Percentiles rank a stretch among this genome's conserved stretches.
Conservation (phyloP, 2,888 invertebrate species). For the Esperia sulphurella region DNA sequence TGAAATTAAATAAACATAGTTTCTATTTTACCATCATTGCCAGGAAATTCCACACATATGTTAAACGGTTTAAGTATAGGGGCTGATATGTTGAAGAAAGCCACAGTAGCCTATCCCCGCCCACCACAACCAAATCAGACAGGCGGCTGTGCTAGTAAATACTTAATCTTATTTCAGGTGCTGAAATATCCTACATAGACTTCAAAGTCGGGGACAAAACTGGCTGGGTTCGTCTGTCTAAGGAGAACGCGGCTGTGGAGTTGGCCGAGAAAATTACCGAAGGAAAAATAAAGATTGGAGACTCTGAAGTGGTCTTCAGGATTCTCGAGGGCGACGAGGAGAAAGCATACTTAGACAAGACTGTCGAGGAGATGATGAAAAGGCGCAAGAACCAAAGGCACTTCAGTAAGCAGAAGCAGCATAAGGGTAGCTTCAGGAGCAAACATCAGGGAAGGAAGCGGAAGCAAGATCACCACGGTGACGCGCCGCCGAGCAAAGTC, state of each 20-base stretch:
- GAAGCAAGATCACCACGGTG: slow-evolving; percentile 42
- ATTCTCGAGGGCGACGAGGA: slow-evolving; percentile 87
- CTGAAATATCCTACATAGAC: slow-evolving; percentile 86
- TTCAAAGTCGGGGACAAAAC: slow-evolving; percentile 85
- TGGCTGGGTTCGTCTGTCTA: slow-evolving; percentile 85
- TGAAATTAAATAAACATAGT: no score
- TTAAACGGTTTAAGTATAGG: no score
- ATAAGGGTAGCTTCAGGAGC: slow-evolving; percentile 32
- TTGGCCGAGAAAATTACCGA: slow-evolving; percentile 82
- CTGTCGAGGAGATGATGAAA: slow-evolving; percentile 80
- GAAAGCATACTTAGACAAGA: slow-evolving; percentile 81
- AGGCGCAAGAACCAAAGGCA: slow-evolving; percentile 71
- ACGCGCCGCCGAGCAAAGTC: slow-evolving; percentile 46
- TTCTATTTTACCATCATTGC: no score
- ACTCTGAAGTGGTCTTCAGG: slow-evolving; percentile 73
- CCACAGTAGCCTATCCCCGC: no score
- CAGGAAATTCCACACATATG: no score
- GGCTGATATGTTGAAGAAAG: no score
- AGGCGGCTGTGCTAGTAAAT: no score
- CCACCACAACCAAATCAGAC: no score
- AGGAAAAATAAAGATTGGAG: slow-evolving; percentile 77
- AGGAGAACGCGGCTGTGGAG: slow-evolving; percentile 84
- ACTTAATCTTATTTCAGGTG: slow-evolving; percentile 35
- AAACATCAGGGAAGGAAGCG: slow-evolving; percentile 53
- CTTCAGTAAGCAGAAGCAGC: slow-evolving; percentile 47